Conservation (phyloP, 1,140 invertebrate species). For the Dendrolimus kikuchii region DNA sequence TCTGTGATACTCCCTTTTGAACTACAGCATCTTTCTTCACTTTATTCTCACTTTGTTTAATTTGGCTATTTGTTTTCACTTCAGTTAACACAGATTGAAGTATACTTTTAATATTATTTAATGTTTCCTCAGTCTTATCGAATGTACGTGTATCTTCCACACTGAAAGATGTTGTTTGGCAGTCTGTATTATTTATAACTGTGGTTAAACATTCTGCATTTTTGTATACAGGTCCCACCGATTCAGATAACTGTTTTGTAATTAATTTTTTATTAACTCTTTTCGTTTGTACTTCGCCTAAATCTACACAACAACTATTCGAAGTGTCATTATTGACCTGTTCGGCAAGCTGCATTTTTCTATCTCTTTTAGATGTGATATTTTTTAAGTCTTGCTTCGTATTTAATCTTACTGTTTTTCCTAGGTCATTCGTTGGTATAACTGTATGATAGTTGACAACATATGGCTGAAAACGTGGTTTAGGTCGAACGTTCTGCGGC, state of each 20-base stretch:
- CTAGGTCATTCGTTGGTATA: constrained; percentile 5
- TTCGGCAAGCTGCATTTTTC: constrained; percentile 8
- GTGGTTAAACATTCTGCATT: constrained; percentile 31
- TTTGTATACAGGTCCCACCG: constrained; percentile 13
- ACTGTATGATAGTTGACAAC: constrained; percentile 14
- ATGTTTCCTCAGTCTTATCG: constrained; percentile 39
- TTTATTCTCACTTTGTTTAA: constrained; percentile 18
- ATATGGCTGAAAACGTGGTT: constrained; percentile 13
- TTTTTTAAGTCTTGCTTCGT: constrained; percentile 9
- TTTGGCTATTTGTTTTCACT: constrained; percentile 39
- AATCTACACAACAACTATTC: constrained; percentile 33
- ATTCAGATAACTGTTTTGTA: constrained; percentile 2
- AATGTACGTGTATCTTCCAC: constrained; percentile 9
- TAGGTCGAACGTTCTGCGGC: constrained; percentile 20
- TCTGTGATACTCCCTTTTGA: constrained; percentile 43
- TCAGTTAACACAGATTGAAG: constrained; percentile 48
- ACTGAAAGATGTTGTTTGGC: constrained; percentile 24
- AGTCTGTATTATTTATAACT: constrained; percentile 22
- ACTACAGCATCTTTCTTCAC: constrained; percentile 43
- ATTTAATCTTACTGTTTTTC: constrained; percentile 4
- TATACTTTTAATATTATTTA: constrained; percentile 56
- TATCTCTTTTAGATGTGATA: constrained; percentile 8
- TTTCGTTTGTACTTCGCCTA: constrained; percentile 32
- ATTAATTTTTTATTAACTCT: constrained; percentile 9
- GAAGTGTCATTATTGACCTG: constrained; percentile 13